phyloP scores from a whole-genome alignment of 2,888 invertebrate genomes.

The Sinohyriopsis cumingii region DNA sequence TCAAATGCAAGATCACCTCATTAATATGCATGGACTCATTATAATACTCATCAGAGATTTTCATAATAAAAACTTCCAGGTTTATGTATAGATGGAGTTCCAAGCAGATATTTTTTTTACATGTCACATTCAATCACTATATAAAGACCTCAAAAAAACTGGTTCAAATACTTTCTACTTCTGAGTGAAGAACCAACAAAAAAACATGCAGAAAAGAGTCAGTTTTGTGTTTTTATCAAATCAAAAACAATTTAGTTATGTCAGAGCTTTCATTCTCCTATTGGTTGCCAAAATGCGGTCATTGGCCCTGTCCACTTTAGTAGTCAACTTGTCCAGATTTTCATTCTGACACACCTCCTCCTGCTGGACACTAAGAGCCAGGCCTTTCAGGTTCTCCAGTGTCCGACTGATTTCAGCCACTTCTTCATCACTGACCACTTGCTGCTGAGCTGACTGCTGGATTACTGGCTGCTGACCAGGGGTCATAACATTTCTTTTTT shows the following conservation, averaged over 20 bases:
- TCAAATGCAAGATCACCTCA: too few relatives aligned
- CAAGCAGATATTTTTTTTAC: too few relatives aligned
- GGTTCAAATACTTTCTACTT: too few relatives aligned
- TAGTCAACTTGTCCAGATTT: constrained; percentile 43
- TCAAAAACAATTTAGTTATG: constrained; percentile 4
- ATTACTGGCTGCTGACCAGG: constrained; percentile 2
- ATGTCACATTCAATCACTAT: too few relatives aligned
- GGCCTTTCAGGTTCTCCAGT: constrained; percentile 44
- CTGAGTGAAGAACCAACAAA: too few relatives aligned
- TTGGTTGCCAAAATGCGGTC: constrained; percentile 31
- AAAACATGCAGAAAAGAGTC: too few relatives aligned
- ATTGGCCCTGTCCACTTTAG: constrained; percentile 47
- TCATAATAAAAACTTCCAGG: too few relatives aligned
- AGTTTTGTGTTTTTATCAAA: too few relatives aligned
- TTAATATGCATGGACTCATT: too few relatives aligned
- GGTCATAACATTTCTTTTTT: background rate
- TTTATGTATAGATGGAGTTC: too few relatives aligned
- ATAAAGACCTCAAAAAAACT: too few relatives aligned
- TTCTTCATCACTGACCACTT: constrained; percentile 48
- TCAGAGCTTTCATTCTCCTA: constrained; percentile 34
- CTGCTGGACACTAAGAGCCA: constrained; percentile 46
- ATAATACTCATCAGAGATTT: too few relatives aligned
- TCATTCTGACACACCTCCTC: constrained; percentile 47
- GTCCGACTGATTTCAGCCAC: constrained; percentile 45
- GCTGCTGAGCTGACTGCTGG: background rate